phyloP scores from a whole-genome alignment of 2,113 vertebrate genomes.

The Podilymbus podiceps region DNA sequence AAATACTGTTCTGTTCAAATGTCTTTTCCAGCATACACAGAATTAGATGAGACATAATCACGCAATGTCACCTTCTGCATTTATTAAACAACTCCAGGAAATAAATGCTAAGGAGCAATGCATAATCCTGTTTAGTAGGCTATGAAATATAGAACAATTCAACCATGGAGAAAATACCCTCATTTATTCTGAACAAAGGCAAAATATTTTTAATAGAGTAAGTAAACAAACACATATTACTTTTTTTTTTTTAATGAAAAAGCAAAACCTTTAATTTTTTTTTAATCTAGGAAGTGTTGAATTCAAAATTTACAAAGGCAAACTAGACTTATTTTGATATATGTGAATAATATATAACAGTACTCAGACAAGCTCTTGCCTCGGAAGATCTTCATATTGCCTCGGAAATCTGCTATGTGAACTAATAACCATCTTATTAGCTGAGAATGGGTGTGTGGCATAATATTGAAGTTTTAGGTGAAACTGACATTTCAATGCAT shows the following conservation, averaged over 20 bases:
- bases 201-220: neutral
- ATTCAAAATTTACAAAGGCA: neutral
- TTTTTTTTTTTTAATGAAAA: neutral
- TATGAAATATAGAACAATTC: neutral
- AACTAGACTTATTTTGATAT: neutral
- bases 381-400: neutral
- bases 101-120: neutral
- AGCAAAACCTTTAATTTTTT: neutral
- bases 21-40: neutral
- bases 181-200: neutral
- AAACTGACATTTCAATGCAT: neutral
- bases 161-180: neutral
- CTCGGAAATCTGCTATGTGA: neutral
- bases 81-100: neutral
- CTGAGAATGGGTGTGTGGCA: neutral
- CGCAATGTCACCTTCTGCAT: neutral
- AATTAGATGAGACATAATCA: neutral
- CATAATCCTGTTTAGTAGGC: neutral
- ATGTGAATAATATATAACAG: neutral
- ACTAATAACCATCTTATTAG: neutral
- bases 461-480: neutral
- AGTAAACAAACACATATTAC: neutral
- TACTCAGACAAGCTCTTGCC: neutral
- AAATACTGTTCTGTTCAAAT: neutral
- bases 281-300: neutral